A percentile compares a stretch with the other conserved stretches of the same genome.
Evolutionary conservation across 2,113 vertebrate genomes (phyloP).

Genomic region (Chloebia gouldiae): DNA sequence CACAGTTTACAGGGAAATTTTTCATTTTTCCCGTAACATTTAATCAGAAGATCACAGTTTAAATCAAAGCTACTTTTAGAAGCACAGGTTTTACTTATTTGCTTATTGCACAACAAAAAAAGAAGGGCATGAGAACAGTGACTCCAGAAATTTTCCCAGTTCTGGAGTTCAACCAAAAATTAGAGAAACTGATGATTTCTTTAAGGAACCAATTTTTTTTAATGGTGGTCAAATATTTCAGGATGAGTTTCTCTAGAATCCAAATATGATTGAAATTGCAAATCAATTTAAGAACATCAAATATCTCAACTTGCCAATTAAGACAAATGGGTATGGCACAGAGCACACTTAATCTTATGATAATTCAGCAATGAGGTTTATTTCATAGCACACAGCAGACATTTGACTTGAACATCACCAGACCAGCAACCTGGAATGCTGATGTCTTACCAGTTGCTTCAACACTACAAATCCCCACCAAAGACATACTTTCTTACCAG

Average conservation of each 20-base stretch:
- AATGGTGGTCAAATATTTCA: neutral
- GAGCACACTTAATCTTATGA: neutral
- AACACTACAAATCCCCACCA: neutral
- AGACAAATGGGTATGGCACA: neutral
- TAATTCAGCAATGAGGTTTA: neutral
- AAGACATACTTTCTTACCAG: neutral
- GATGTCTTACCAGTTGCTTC: neutral
- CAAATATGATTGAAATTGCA: neutral
- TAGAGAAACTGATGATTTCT: neutral
- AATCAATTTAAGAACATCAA: neutral
- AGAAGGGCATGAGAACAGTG: neutral
- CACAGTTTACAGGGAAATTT: neutral
- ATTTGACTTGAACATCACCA: neutral
- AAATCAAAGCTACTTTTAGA: neutral
- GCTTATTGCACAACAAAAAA: neutral
- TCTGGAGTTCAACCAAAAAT: neutral
- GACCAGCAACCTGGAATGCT: neutral
- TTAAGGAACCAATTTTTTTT: neutral
- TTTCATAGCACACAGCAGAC: neutral
- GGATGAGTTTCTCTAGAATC: neutral
- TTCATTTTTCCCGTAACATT: neutral
- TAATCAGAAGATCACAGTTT: neutral
- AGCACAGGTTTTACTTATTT: neutral
- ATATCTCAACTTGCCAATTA: neutral
- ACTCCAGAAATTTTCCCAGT: neutral